These are phyloP conservation scores for Drosophila helvetica DNA, from an alignment of 2,888 invertebrate genomes.

Conservation along the genomic window DNA sequence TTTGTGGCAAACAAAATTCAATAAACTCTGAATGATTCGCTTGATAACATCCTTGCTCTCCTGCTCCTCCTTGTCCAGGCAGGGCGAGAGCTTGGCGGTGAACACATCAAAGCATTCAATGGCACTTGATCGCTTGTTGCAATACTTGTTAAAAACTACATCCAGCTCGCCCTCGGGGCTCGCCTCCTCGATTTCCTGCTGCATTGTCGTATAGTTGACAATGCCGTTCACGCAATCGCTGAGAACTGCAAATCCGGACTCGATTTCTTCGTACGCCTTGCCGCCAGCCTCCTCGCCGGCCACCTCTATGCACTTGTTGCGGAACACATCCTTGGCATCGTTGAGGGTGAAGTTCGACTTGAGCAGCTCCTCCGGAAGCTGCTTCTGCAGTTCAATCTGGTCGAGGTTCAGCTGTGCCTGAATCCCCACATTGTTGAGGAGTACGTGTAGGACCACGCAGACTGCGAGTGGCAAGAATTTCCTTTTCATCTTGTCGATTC, in stretches of 20 bases:
- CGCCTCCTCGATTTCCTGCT: constrained; percentile 88
- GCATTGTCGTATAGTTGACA: constrained; percentile 86
- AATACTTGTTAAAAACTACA: constrained; percentile 90
- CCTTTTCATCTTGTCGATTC: constrained; percentile 3
- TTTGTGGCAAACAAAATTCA: constrained; percentile 90
- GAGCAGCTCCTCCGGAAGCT: constrained; percentile 73
- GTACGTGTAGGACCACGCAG: constrained; percentile 1
- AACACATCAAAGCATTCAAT: constrained; percentile 86
- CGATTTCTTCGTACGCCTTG: constrained; percentile 85
- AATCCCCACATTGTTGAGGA: constrained; percentile 22
- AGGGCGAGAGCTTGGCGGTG: constrained; percentile 86
- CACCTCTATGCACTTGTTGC: constrained; percentile 88
- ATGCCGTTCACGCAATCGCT: constrained; percentile 86
- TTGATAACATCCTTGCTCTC: constrained; percentile 86
- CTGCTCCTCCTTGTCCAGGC: constrained; percentile 87
- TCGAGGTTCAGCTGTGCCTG: constrained; percentile 56
- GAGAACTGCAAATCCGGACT: constrained; percentile 83
- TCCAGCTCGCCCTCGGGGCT: constrained; percentile 89
- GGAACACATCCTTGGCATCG: constrained; percentile 85
- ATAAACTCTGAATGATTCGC: constrained; percentile 88
- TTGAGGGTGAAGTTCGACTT: constrained; percentile 80
- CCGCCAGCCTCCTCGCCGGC: constrained; percentile 85
- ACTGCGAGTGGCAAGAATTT: constrained; percentile 21
- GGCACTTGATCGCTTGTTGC: constrained; percentile 85
- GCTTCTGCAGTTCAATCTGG: constrained; percentile 64